Conservation (phyloP, 2,797 vertebrate species). For the Heteromormyrus szaboi region DNA sequence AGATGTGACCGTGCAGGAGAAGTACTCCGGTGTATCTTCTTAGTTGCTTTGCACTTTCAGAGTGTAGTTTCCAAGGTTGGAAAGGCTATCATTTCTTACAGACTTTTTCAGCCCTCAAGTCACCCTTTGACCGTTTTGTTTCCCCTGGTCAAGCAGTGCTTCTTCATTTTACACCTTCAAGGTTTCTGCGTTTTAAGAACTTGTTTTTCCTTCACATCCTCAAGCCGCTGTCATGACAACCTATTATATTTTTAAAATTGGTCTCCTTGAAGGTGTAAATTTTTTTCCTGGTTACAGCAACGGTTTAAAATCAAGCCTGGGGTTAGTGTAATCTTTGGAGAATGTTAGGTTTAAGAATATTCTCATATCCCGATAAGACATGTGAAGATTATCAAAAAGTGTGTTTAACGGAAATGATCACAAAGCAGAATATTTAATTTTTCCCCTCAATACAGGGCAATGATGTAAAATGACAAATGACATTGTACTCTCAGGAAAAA, state of each 20-base stretch:
- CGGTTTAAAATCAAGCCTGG: slow-evolving; percentile 52
- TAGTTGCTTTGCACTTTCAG: not conserved
- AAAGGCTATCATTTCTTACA: not conserved
- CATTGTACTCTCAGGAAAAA: not conserved
- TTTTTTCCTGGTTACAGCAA: slow-evolving; percentile 51
- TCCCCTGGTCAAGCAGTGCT: slow-evolving; percentile 22
- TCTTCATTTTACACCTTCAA: slow-evolving; percentile 38
- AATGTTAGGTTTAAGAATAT: slow-evolving; percentile 24
- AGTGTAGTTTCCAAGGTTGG: not conserved
- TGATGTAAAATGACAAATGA: not conserved
- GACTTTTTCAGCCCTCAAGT: slow-evolving; percentile 40
- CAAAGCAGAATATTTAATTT: not conserved
- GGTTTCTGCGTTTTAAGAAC: slow-evolving; percentile 42
- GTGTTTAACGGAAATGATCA: not conserved
- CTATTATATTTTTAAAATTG: slow-evolving; percentile 55
- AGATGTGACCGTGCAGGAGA: not conserved
- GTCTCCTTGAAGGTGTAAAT: slow-evolving; percentile 55
- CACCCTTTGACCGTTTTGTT: slow-evolving; percentile 29
- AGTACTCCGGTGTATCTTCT: not conserved
- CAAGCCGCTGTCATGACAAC: slow-evolving; percentile 55
- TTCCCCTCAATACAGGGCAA: not conserved
- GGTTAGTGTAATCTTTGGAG: slow-evolving; percentile 31
- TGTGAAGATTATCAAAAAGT: not conserved
- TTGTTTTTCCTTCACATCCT: slow-evolving; percentile 41
- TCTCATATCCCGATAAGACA: slow-evolving; percentile 57